Evolutionary conservation across 1,140 invertebrate species (phyloP), one percentile per base, ranked within the genome.

Genomic region (Orussus abietinus): DNA sequence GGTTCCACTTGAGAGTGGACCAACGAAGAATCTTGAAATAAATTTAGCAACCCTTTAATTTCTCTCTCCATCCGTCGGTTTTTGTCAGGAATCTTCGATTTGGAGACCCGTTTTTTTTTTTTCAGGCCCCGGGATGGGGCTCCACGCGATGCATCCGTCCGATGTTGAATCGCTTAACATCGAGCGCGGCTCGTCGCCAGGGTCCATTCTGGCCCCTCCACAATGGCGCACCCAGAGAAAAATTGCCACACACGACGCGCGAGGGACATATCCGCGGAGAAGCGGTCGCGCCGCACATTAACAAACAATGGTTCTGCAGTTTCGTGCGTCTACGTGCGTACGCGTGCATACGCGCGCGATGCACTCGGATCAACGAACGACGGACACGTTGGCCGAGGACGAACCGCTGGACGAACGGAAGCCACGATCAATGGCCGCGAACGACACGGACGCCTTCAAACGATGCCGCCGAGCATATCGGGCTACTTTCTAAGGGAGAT

Each of bases 291-390:
- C 42, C 40, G 48, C 53, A 51, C 55, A 62, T 68, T 66, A 60
- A 66, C 62, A 68, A 66, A 68, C 64, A 60, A 66, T 64, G 60
- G 54, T 49, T 43, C 34, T 45, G 45, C 17, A 42, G 53, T 57
- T 60, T 44, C 18, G 10, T 9, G 10, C 7, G 31, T 32, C 10
- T 11, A 9, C 10, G 31, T 32, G 40, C 35, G 43, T 12, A 42
- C 38, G 25, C 38, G 28, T 38, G 19, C 34, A 30, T 22, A 18
- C 19, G n/a, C n/a, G n/a, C n/a, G n/a, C n/a, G n/a, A n/a, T n/a
- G 12, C 34, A 12, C n/a, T 17, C 11, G 18, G 15, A 39, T 17
- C 30, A 45, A 53, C 42, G 42, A 59, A 46, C 51, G 49, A 55
- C 34, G n/a, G n/a, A n/a, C n/a, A n/a, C n/a, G 21, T 36, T 36